Percentiles rank a stretch among this genome's conserved stretches.
These are phyloP conservation scores for Dolichoris vasculosae DNA, from an alignment of 1,140 invertebrate genomes.

Conservation along the genomic window DNA sequence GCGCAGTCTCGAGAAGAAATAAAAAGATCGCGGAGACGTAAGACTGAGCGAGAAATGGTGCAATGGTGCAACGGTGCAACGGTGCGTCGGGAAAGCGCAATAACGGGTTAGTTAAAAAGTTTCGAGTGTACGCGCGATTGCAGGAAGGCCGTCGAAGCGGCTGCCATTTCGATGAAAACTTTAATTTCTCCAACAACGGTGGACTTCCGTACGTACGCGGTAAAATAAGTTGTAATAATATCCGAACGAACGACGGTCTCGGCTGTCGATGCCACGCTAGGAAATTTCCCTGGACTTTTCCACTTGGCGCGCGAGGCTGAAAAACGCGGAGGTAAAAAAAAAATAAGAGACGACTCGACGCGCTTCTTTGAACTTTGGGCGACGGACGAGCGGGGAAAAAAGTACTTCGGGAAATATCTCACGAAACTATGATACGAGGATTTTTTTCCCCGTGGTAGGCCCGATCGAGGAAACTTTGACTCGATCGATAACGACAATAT, in stretches of 20 bases:
- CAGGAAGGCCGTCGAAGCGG: neutral
- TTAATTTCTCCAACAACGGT: neutral
- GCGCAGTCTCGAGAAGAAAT: neutral
- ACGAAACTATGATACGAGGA: neutral
- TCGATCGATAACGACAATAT: neutral
- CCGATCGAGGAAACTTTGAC: neutral
- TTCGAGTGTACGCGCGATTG: neutral
- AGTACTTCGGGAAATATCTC: neutral
- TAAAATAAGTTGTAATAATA: slow-evolving; percentile 44
- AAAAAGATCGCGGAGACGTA: neutral
- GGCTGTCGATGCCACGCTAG: neutral
- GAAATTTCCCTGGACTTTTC: slow-evolving; percentile 9
- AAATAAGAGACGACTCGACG: neutral
- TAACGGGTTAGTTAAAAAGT: slow-evolving; percentile 50
- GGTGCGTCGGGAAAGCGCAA: neutral
- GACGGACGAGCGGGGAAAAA: neutral
- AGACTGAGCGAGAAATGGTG: too few species aligned
- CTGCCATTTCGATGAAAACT: slow-evolving; percentile 37
- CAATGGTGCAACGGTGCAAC: too few species aligned
- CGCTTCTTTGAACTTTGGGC: neutral
- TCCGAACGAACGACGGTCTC: slow-evolving; percentile 16
- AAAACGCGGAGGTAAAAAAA: neutral
- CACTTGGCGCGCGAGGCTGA: neutral
- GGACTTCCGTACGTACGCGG: neutral
- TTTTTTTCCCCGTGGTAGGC: neutral